Percentiles rank a stretch among this genome's conserved stretches.
These are phyloP conservation scores for Gastrophryne carolinensis DNA, from an alignment of 2,797 vertebrate species.

Conservation along the genomic window DNA sequence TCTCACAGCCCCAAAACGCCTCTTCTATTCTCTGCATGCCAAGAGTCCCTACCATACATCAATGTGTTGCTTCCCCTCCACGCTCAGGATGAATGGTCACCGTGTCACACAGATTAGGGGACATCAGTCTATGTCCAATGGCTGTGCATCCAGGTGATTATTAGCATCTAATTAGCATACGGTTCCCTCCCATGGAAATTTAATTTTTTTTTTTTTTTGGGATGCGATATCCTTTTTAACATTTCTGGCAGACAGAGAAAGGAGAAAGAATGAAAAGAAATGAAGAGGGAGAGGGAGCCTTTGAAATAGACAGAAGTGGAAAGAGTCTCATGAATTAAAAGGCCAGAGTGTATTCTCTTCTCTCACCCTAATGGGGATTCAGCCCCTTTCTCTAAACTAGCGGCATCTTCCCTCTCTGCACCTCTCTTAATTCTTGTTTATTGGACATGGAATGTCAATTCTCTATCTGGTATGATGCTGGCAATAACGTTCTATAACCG, in stretches of 20 bases:
- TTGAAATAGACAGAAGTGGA: conserved; percentile 22
- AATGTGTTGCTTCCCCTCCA: conserved; percentile 50
- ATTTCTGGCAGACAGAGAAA: conserved; percentile 54
- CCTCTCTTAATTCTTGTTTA: conserved; percentile 33
- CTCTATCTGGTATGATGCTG: not conserved
- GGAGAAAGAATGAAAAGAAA: conserved; percentile 39
- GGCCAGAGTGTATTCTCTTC: conserved; percentile 28
- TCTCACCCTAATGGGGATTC: conserved; percentile 37
- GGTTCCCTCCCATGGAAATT: conserved; percentile 40
- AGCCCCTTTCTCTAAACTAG: conserved; percentile 38
- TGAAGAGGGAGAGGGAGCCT: conserved; percentile 29
- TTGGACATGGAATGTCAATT: not conserved
- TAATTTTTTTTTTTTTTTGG: not conserved
- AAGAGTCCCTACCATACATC: conserved; percentile 53
- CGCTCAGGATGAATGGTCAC: conserved; percentile 47
- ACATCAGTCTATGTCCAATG: conserved; percentile 44
- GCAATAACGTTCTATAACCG: not conserved
- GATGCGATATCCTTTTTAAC: conserved; percentile 54
- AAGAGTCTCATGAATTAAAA: conserved; percentile 39
- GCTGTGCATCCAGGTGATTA: conserved; percentile 45
- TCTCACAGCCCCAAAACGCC: conserved; percentile 46
- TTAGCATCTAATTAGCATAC: conserved; percentile 51
- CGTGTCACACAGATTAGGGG: conserved; percentile 55
- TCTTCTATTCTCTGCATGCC: conserved; percentile 52
- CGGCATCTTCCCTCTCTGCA: conserved; percentile 20